phyloP scores from a whole-genome alignment of 2,797 vertebrate species.

The Pogonophryne albipinna region DNA sequence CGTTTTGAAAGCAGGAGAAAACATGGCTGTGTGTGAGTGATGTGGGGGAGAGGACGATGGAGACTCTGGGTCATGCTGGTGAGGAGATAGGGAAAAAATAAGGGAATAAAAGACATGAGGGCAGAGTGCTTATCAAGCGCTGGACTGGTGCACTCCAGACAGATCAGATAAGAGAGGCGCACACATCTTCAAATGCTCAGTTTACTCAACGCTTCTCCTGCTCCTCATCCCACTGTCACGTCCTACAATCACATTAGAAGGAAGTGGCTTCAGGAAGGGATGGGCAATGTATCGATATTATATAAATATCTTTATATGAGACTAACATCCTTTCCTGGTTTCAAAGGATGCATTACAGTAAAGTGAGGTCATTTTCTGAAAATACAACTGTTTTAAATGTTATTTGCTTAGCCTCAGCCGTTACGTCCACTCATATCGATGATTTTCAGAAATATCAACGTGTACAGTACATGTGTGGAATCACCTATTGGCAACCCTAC shows the following conservation, averaged over 20 bases:
- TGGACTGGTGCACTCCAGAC: constrained; percentile 62
- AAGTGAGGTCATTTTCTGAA: too few species aligned
- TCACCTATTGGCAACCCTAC: too few species aligned
- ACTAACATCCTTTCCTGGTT: too few species aligned
- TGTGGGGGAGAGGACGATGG: constrained; percentile 32
- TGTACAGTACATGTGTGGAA: too few species aligned
- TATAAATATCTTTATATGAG: too few species aligned
- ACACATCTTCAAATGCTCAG: constrained; percentile 61
- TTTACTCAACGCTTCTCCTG: constrained; percentile 61
- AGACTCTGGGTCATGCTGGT: constrained; percentile 56
- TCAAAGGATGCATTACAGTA: too few species aligned
- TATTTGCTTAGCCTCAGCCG: too few species aligned
- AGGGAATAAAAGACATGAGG: constrained; percentile 67
- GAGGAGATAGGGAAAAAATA: constrained; percentile 60
- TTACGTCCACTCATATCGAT: too few species aligned
- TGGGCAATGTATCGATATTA: too few species aligned
- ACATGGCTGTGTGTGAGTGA: constrained; percentile 8
- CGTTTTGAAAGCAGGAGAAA: constrained; percentile 20
- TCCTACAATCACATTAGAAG: constrained; percentile 45
- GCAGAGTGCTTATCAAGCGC: constrained; percentile 66
- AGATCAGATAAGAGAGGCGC: constrained; percentile 61
- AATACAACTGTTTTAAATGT: too few species aligned
- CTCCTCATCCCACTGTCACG: constrained; percentile 34
- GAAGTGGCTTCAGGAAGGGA: constrained; percentile 19
- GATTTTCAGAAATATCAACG: too few species aligned